Percentiles rank a stretch among this genome's conserved stretches.
phyloP scores from a whole-genome alignment of 1,140 invertebrate genomes.

The Drosophila santomea region DNA sequence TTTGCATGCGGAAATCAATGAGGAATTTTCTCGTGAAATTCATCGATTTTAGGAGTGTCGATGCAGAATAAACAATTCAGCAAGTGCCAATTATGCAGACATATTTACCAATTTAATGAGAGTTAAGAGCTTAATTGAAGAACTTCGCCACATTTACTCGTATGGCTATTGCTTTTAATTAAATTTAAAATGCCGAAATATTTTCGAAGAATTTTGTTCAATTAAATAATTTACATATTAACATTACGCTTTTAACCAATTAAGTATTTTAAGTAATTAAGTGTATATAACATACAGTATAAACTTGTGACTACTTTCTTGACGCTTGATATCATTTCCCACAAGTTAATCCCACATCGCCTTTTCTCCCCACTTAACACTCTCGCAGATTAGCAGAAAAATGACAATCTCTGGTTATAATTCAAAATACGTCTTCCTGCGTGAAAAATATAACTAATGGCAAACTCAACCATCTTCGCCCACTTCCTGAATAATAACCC shows the following conservation, averaged over 20 bases:
- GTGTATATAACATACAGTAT: too few relatives aligned
- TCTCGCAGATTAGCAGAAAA: slow-evolving; percentile 9
- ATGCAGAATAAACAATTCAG: not conserved
- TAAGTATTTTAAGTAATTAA: too few relatives aligned
- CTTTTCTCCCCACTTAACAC: not conserved
- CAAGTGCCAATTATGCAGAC: not conserved
- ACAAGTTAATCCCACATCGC: slow-evolving; percentile 14
- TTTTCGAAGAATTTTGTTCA: not conserved
- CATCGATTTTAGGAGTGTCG: slow-evolving; percentile 1
- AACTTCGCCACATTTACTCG: not conserved
- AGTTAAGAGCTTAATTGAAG: slow-evolving; percentile 9
- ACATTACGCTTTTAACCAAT: not conserved
- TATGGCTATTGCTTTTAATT: not conserved
- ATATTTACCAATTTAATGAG: not conserved
- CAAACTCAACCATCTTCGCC: not conserved
- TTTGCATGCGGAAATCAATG: not conserved
- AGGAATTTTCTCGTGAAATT: not conserved
- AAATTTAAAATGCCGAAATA: not conserved
- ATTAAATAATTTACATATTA: not conserved
- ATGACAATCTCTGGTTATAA: slow-evolving; percentile 9
- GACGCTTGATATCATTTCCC: not conserved
- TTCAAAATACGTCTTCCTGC: slow-evolving; percentile 20
- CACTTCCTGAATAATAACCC: not conserved
- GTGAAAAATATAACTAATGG: slow-evolving; percentile 9
- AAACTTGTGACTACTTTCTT: too few relatives aligned